phyloP scores from a whole-genome alignment of 2,797 vertebrate species.

The Peromyscus eremicus region DNA sequence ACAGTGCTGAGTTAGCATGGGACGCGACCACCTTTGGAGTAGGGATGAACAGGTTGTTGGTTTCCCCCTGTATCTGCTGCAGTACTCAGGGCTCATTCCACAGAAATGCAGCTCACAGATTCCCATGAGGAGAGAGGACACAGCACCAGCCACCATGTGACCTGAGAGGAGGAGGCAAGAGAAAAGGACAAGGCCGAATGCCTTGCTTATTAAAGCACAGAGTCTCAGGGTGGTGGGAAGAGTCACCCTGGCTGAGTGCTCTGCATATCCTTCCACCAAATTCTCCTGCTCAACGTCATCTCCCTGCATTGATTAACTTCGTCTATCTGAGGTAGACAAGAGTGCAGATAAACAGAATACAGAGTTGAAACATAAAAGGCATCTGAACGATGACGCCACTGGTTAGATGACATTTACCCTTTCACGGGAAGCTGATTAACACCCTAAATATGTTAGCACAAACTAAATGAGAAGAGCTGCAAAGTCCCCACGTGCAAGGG shows the following conservation, averaged over 20 bases:
- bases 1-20: background rate
- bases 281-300: background rate
- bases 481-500: background rate
- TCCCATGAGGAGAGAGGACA: background rate
- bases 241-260: background rate
- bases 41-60: background rate
- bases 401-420: conserved; percentile 12
- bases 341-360: background rate
- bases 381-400: background rate
- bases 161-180: background rate
- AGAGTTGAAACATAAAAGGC: background rate
- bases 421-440: background rate
- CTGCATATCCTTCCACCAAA: background rate
- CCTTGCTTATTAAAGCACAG: background rate
- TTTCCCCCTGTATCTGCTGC: background rate
- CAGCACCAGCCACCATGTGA: background rate
- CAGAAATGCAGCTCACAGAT: background rate
- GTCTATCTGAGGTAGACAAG: background rate
- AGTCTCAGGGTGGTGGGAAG: background rate
- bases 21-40: background rate
- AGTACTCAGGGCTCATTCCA: background rate
- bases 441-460: conserved; percentile 5
- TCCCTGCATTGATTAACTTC: background rate
- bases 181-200: background rate
- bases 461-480: conserved; percentile 17